Evolutionary conservation across 2,888 invertebrate species (phyloP).

Genomic region (Drosophila parthenogenetica): DNA sequence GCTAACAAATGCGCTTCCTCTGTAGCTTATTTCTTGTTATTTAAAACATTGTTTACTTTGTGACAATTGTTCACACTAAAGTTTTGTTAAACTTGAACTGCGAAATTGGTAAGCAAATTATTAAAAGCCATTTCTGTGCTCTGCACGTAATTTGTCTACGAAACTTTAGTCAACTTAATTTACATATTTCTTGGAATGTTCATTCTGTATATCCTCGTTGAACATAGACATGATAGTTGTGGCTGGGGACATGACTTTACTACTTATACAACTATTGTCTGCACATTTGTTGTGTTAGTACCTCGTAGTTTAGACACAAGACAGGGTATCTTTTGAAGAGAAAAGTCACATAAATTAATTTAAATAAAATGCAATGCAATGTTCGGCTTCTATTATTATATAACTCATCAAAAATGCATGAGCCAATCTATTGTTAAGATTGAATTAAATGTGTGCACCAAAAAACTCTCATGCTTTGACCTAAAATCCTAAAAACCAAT

Average conservation of each 20-base stretch:
- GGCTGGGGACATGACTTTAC: neutral
- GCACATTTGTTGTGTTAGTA: neutral
- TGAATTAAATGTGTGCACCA: neutral
- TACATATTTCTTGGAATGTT: slow-evolving; percentile 34
- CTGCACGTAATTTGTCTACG: slow-evolving; percentile 48
- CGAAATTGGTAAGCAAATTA: slow-evolving; percentile 30
- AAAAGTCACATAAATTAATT: too few species aligned
- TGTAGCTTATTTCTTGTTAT: neutral
- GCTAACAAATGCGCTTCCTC: slow-evolving; percentile 3
- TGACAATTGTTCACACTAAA: slow-evolving; percentile 32
- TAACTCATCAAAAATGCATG: too few species aligned
- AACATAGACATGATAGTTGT: neutral
- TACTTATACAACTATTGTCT: neutral
- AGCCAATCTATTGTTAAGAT: too few species aligned
- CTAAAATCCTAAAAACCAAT: too few species aligned
- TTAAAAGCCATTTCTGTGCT: slow-evolving; percentile 38
- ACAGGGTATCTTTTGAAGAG: neutral
- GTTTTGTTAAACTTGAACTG: slow-evolving; percentile 22
- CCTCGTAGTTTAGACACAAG: neutral
- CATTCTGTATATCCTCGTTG: neutral
- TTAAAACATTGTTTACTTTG: slow-evolving; percentile 8
- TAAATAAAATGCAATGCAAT: neutral
- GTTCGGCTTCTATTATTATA: neutral
- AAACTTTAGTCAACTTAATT: slow-evolving; percentile 50
- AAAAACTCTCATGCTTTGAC: too few species aligned